These are phyloP conservation scores for Apostichopus leukothele DNA, from an alignment of 53 echinoderm and acorn worm species.

Conservation along the genomic window DNA sequence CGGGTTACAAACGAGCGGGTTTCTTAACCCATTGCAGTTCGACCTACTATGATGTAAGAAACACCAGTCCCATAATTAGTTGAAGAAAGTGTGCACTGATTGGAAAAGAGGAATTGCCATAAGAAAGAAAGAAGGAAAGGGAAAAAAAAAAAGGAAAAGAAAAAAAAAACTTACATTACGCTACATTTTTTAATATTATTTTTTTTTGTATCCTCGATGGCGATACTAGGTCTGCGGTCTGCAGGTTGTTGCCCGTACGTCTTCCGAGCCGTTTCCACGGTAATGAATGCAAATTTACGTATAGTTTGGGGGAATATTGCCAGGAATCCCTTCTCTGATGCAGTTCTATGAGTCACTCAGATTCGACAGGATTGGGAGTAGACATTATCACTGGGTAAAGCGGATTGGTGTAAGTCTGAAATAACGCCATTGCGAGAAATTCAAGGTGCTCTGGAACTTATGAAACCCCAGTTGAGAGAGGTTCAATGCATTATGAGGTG, in stretches of 20 bases:
- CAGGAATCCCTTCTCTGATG: conserved; percentile 1
- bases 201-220: neutral
- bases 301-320: conserved; percentile 29
- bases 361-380: neutral
- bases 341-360: conserved; percentile 13
- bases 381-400: neutral
- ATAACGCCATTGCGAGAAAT: neutral
- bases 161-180: too few relatives aligned
- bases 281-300: conserved; percentile 41
- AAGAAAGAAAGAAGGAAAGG: neutral
- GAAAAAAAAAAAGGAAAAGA: too few relatives aligned
- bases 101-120: conserved; percentile 26
- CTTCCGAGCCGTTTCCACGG: neutral
- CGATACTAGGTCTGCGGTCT: conserved; percentile 14
- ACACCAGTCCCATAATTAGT: conserved; percentile 25
- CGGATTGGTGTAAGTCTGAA: neutral
- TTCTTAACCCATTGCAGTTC: conserved; percentile 26
- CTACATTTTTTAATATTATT: neutral
- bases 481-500: neutral
- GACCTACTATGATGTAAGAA: conserved; percentile 46
- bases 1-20: conserved; percentile 31
- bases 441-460: neutral
- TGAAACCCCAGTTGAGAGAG: neutral
- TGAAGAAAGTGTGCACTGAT: conserved; percentile 41
- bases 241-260: conserved; percentile 39